Conservation (phyloP, 2,113 vertebrate genomes). For the Mirounga angustirostris region DNA sequence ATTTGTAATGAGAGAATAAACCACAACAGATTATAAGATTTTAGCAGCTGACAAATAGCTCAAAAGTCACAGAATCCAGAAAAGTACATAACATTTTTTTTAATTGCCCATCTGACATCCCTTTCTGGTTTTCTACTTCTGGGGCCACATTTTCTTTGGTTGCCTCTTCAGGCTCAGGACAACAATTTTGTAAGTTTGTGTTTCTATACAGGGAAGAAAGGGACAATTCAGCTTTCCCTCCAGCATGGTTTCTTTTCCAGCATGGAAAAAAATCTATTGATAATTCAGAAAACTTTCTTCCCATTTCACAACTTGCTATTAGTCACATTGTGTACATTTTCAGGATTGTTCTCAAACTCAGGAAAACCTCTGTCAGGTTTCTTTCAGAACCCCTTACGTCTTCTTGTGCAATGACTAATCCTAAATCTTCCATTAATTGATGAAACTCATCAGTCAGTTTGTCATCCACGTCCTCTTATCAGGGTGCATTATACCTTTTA, state of each 20-base stretch:
- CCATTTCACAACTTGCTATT: not conserved
- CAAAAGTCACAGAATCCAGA: not conserved
- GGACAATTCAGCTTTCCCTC: not conserved
- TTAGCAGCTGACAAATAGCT: not conserved
- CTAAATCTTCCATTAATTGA: not conserved
- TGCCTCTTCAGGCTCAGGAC: not conserved
- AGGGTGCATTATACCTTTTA: not conserved
- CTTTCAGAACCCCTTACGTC: not conserved
- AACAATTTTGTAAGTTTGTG: not conserved
- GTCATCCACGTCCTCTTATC: not conserved
- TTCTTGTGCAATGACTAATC: conserved; percentile 13
- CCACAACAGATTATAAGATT: not conserved
- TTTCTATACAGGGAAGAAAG: not conserved
- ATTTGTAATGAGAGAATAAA: not conserved
- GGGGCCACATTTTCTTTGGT: not conserved
- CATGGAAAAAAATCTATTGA: not conserved
- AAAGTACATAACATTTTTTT: not conserved
- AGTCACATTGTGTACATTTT: not conserved
- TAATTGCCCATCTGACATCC: not conserved
- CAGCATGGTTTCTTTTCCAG: not conserved
- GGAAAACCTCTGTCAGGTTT: conserved; percentile 6
- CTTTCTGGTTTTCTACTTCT: not conserved
- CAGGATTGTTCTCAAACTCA: not conserved
- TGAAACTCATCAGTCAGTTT: not conserved
- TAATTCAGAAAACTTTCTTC: conserved; percentile 17